Evolutionary conservation across 1,140 invertebrate species (phyloP), one percentile per base, ranked within the genome.

Genomic region (Bombus pyrosoma): DNA sequence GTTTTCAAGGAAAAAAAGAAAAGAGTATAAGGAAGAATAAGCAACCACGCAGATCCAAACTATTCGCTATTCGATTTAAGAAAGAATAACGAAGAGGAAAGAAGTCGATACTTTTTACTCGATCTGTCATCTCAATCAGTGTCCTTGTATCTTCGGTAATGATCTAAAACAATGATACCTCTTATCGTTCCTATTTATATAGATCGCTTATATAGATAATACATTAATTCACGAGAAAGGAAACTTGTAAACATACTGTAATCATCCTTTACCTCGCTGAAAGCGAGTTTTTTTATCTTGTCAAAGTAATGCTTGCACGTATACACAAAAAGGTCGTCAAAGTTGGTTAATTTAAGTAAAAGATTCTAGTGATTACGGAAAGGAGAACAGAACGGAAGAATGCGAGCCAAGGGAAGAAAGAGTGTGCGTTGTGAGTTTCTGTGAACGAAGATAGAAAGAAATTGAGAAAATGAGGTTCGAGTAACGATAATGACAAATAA

Each of bases 151-250:
- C 47, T 43, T 41, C 71, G 75, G 32, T 62, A 73, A 82, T 87
- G 85, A 76, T 74, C 64, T 88, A 76, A 88, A 89, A 74, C 28
- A 78, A 88, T 86, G 85, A 89, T 88, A 86, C 87, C 88, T 88
- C 87, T 88, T 89, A 86, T 86, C 79, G 88, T 89, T 89, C 83
- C 87, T 89, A 84, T 80, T 73, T 89, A 86, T 18, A 89, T 89
- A 86, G 79, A 82, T 89, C 84, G 87, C 88, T 89, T 86, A 82
- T 88, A 77, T 77, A 77, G 75, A 77, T 64, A 37, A 64, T 62
- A 77, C 25, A 77, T 37, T n/a, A 39, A 77, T 62, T 77, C 77
- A 73, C 83, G 78, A 62, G 59, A 62, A 62, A n/a, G 28, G 28
- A 28, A 83, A 77, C 79, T 73, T 68, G 69, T 73, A 85, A 79